phyloP scores from a whole-genome alignment of 2,113 vertebrate genomes.

The Zapus hudsonius region DNA sequence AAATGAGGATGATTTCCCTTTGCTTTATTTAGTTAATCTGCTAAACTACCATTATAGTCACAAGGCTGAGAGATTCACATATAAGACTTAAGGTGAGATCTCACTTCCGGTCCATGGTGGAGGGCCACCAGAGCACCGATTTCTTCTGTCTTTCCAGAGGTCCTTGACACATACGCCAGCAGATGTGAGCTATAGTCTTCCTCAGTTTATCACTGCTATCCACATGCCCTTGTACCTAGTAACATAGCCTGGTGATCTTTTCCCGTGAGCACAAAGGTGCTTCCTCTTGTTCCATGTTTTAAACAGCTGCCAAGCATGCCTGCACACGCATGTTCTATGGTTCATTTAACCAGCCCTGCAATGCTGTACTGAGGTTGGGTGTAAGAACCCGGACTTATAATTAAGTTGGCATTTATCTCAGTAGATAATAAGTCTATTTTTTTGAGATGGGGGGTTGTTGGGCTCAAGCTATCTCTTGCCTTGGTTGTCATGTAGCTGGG shows the following conservation, averaged over 20 bases:
- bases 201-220: background rate
- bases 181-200: background rate
- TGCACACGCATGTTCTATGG: background rate
- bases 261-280: background rate
- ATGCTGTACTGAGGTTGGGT: background rate
- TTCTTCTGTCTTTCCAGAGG: background rate
- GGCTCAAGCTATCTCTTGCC: background rate
- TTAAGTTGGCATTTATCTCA: background rate
- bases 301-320: background rate
- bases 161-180: background rate
- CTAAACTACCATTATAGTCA: background rate
- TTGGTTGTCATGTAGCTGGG: background rate
- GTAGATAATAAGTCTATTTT: background rate
- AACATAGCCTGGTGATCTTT: background rate
- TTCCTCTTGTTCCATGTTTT: no score
- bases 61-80: background rate
- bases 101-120: background rate
- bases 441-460: background rate
- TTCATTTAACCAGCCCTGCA: background rate
- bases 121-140: background rate
- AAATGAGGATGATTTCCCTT: background rate
- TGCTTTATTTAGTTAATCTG: conserved; percentile 8
- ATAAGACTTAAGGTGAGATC: background rate
- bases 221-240: background rate
- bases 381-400: background rate